These are phyloP conservation scores for Polypterus bichir DNA, from an alignment of 2,113 vertebrate species.

Conservation along the genomic window DNA sequence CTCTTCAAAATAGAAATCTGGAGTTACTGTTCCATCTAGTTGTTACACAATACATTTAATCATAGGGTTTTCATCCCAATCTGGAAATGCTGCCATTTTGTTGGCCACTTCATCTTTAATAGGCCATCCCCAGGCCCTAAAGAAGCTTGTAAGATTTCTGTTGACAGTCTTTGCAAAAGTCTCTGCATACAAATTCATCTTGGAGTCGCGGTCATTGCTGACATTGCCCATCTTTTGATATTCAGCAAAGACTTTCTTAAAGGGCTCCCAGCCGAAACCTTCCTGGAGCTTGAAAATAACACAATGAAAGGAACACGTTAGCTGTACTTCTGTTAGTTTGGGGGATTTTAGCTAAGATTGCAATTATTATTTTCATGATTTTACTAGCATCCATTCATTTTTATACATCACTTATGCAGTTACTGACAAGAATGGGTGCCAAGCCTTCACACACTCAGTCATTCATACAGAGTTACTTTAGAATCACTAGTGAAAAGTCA, in stretches of 20 bases:
- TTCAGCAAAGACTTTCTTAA: slow-evolving; percentile 49
- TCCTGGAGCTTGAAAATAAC: slow-evolving; percentile 48
- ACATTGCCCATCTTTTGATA: slow-evolving; percentile 40
- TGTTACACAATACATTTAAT: slow-evolving; percentile 6
- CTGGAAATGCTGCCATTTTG: slow-evolving; percentile 40
- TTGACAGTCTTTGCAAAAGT: slow-evolving; percentile 50
- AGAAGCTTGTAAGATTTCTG: slow-evolving; percentile 54
- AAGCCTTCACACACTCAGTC: too few species aligned
- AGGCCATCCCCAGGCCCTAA: slow-evolving; percentile 65
- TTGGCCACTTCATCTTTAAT: slow-evolving; percentile 32
- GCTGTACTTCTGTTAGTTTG: too few species aligned
- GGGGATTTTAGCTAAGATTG: too few species aligned
- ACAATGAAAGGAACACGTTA: too few species aligned
- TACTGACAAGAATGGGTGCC: too few species aligned
- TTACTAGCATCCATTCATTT: too few species aligned
- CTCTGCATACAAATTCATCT: slow-evolving; percentile 62
- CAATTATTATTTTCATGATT: too few species aligned
- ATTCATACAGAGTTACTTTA: too few species aligned
- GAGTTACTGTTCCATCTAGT: too few species aligned
- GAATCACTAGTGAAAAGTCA: too few species aligned
- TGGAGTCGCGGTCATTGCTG: slow-evolving; percentile 36
- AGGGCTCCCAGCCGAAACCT: slow-evolving; percentile 59
- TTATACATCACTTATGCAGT: too few species aligned
- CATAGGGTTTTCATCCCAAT: slow-evolving; percentile 57
- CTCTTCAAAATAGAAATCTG: too few species aligned